Base-by-base conservation (phyloP, 2,888 invertebrate genomes). In the Lottia gigantea region DNA sequence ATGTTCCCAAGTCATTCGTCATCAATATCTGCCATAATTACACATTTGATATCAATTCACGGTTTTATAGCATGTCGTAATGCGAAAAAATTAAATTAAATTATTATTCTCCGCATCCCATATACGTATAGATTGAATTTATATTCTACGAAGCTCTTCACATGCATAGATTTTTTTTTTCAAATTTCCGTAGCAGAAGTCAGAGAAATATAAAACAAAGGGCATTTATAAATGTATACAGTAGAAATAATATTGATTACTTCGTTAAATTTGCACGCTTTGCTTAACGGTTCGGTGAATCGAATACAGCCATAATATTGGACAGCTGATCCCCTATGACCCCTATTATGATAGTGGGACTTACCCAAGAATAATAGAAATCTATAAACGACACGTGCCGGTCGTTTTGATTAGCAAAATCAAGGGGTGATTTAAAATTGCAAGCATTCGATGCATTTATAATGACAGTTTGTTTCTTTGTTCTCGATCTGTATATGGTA, bases 361-460 rank as follows among this genome's bases (percentile, higher is more conserved):
- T 23, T 16, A 45, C 69, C 69, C 49, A n/a, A 45, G 62, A 69
- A 55, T 68, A 76, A 70, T 67, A 67, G 71, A 70, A 71, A 46
- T 55, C 46, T 55, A 68, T 47, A 46, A 68, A 62, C 66, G 74
- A 72, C 73, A 69, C 72, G 72, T 74, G 73, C 68, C 72, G 72
- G 74, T 66, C 71, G 67, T 55, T 55, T 55, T 23, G 55, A 55
- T 55, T 55, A 23, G 19, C 55, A 55, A 55, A 23, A 19, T 23
- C 8, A 23, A 19, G 55, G 55, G 55, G 55, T 55, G 55, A 40
- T 40, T 40, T 40, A 40, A 40, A 40, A 40, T 40, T 40, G 40
- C 40, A 40, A 40, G 40, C 40, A 40, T 40, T 40, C 40, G 40
- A 40, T 40, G 40, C 40, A 40, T 40, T 40, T 40, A 40, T 40